phyloP scores from a whole-genome alignment of 2,888 invertebrate genomes.

The Melieria omissa region DNA sequence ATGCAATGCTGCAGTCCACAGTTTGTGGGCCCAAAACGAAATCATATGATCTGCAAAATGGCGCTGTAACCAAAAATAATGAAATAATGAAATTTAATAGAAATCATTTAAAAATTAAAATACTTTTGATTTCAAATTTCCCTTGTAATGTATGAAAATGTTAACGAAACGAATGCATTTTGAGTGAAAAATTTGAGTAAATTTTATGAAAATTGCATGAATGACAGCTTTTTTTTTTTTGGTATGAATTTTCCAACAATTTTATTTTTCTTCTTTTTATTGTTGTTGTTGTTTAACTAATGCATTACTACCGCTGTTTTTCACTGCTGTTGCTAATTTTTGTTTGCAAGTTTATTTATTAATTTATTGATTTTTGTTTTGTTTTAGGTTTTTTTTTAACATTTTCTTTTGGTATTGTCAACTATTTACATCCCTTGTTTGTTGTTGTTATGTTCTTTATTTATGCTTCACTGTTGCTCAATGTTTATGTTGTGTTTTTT shows the following conservation, averaged over 20 bases:
- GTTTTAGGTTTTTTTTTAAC: constrained; percentile 21
- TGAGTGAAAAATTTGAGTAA: no score
- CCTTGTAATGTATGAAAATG: no score
- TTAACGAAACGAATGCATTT: no score
- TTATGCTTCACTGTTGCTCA: constrained; percentile 28
- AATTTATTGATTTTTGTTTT: background rate
- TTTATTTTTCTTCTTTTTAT: constrained; percentile 27
- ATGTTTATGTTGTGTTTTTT: constrained; percentile 21
- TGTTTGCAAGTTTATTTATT: background rate
- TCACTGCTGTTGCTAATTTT: constrained; percentile 39
- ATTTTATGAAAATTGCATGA: no score
- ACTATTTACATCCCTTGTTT: constrained; percentile 60
- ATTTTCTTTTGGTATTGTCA: constrained; percentile 54
- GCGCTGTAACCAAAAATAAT: no score
- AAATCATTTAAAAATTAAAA: no score
- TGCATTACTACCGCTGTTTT: background rate
- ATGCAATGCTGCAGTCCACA: no score
- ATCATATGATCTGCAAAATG: no score
- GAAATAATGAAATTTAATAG: no score
- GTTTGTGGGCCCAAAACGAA: no score
- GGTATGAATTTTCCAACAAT: background rate
- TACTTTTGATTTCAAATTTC: no score
- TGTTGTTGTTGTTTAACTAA: constrained; percentile 21
- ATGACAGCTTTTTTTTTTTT: background rate
- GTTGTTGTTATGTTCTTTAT: constrained; percentile 41